Evolutionary conservation across 2,797 vertebrate genomes (phyloP).

Genomic region (Macropodus opercularis): DNA sequence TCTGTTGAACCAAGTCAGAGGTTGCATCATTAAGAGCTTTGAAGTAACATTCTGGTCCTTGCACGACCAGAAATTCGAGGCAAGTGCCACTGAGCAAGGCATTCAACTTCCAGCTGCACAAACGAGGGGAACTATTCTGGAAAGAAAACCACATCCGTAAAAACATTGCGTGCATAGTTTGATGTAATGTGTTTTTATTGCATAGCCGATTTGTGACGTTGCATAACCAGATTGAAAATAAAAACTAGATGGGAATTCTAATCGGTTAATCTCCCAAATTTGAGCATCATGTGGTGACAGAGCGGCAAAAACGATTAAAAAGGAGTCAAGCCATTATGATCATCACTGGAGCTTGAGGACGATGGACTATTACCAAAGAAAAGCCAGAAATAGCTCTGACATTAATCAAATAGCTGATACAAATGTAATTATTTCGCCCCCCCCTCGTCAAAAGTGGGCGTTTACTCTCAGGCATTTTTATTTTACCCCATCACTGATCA

Average conservation of each 20-base stretch:
- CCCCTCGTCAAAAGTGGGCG: slow-evolving; percentile 1
- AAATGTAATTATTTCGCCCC: slow-evolving; percentile 1
- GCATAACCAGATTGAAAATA: slow-evolving; percentile 56
- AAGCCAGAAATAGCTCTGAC: not conserved
- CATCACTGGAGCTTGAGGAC: not conserved
- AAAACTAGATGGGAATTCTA: slow-evolving; percentile 46
- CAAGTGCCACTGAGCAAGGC: slow-evolving; percentile 9
- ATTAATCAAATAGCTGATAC: not conserved
- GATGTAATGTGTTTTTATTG: slow-evolving; percentile 24
- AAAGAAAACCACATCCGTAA: not conserved
- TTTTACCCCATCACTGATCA: not conserved
- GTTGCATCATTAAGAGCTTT: slow-evolving; percentile 24
- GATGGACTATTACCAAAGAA: not conserved
- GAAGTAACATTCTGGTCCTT: no score
- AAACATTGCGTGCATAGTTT: slow-evolving; percentile 12
- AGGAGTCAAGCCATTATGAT: not conserved
- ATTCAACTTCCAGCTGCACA: not conserved
- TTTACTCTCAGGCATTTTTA: not conserved
- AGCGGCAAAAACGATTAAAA: not conserved
- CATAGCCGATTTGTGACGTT: slow-evolving; percentile 43
- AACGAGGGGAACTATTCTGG: not conserved
- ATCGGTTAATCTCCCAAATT: slow-evolving; percentile 59
- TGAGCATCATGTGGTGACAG: slow-evolving; percentile 30
- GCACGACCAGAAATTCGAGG: no score
- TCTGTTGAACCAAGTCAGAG: no score